Conservation (phyloP, 2,888 invertebrate species). For the Pediacus dermestoides region DNA sequence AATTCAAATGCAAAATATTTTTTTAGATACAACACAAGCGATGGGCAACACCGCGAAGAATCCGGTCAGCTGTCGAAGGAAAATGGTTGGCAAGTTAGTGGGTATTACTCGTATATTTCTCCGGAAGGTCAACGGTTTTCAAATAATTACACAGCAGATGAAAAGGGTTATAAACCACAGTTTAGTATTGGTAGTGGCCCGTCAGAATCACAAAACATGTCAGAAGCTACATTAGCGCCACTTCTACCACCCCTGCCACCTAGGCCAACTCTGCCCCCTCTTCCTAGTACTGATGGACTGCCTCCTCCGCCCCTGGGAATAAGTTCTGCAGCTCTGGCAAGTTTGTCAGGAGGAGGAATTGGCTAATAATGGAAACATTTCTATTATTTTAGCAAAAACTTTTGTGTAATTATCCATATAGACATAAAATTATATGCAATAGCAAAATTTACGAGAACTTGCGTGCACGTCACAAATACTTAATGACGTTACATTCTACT, state of each 20-base stretch:
- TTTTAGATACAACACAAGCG: slow-evolving; percentile 9
- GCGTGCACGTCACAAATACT: too few species aligned
- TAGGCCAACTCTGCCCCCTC: neutral
- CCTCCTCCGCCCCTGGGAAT: slow-evolving; percentile 4
- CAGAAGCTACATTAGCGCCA: too few species aligned
- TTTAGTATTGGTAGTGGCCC: too few species aligned
- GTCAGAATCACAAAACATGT: too few species aligned
- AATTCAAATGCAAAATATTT: too few species aligned
- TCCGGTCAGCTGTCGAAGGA: slow-evolving; percentile 11
- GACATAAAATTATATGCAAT: too few species aligned
- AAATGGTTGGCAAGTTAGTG: slow-evolving; percentile 4
- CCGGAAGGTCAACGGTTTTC: neutral
- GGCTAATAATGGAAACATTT: slow-evolving; percentile 12
- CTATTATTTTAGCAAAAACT: too few species aligned
- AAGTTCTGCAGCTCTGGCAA: neutral
- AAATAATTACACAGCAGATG: neutral
- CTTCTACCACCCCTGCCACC: slow-evolving; percentile 3
- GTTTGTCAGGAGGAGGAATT: neutral
- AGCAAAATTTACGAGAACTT: too few species aligned
- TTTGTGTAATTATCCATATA: slow-evolving; percentile 1
- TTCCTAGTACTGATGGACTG: too few species aligned
- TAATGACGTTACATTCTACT: too few species aligned
- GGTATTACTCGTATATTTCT: neutral
- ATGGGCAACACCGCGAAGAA: slow-evolving; percentile 15
- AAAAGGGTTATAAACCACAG: slow-evolving; percentile 1